phyloP scores from a whole-genome alignment of 2,797 vertebrate genomes.

The Oryzias dopingdopingensis region DNA sequence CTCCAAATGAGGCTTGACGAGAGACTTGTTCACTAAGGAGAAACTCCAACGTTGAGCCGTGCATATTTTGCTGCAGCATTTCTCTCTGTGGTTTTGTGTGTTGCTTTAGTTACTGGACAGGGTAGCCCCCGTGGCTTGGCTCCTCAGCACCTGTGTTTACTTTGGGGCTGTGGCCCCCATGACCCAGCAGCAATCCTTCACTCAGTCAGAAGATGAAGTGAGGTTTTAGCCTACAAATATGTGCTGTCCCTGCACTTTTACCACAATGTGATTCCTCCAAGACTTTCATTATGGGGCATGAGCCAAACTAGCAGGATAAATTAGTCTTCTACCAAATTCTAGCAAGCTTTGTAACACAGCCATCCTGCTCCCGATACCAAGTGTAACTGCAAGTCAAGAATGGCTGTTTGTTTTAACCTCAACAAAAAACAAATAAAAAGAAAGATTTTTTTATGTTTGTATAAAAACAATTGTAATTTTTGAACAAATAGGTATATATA shows the following conservation, averaged over 20 bases:
- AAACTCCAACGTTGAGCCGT: slow-evolving; percentile 44
- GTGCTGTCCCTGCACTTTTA: slow-evolving; percentile 72
- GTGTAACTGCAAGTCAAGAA: background rate
- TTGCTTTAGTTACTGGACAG: slow-evolving; percentile 73
- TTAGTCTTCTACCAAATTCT: slow-evolving; percentile 63
- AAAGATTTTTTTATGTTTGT: too few relatives aligned
- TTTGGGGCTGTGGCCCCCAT: slow-evolving; percentile 77
- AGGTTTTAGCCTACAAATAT: slow-evolving; percentile 76
- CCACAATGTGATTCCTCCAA: slow-evolving; percentile 68
- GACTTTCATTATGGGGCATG: slow-evolving; percentile 66
- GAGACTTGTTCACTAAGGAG: slow-evolving; percentile 59
- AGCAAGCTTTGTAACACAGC: slow-evolving; percentile 46
- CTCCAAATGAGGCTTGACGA: slow-evolving; percentile 73
- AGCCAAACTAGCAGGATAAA: slow-evolving; percentile 59
- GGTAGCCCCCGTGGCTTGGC: slow-evolving; percentile 66
- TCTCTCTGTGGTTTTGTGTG: slow-evolving; percentile 60
- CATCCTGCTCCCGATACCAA: slow-evolving; percentile 43
- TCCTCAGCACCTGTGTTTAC: slow-evolving; percentile 87
- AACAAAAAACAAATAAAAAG: too few relatives aligned
- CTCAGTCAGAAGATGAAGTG: slow-evolving; percentile 71
- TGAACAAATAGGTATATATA: too few relatives aligned
- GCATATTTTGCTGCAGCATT: slow-evolving; percentile 38
- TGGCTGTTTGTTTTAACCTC: too few relatives aligned
- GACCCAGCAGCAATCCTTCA: slow-evolving; percentile 73
- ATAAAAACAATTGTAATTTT: too few relatives aligned